Conservation (phyloP, 2,888 invertebrate species). For the Tinea semifulvella region DNA sequence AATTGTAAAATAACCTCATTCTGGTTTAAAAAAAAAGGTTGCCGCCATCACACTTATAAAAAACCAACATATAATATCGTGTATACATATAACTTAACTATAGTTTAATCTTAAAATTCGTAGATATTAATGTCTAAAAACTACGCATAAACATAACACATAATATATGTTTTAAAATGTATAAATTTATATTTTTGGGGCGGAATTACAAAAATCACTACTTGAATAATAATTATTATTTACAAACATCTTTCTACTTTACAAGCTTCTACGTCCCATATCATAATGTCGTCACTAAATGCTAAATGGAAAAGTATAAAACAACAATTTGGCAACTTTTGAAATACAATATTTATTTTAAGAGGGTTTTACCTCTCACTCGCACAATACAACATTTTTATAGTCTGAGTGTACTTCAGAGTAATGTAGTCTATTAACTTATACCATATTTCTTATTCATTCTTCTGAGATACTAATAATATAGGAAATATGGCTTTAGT, state of each 20-base stretch:
- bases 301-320: no score
- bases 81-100: neutral
- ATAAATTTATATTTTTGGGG: conserved; percentile 26
- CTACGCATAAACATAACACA: conserved; percentile 32
- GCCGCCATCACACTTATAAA: neutral
- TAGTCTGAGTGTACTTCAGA: no score
- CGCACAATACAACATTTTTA: no score
- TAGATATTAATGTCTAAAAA: conserved; percentile 22
- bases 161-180: conserved; percentile 23
- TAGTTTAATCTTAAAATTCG: neutral
- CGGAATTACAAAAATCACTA: conserved; percentile 55
- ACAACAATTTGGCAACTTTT: no score
- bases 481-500: no score
- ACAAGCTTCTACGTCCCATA: no score
- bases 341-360: no score
- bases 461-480: no score
- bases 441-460: no score
- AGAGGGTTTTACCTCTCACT: no score
- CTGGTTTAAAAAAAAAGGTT: neutral
- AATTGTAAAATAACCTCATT: neutral
- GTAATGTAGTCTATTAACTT: no score
- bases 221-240: conserved; percentile 45
- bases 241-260: conserved; percentile 55
- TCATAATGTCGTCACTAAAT: no score
- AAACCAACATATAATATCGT: neutral